Conservation (phyloP, 37 sponge, comb jelly and placozoan species). For the Sycon ciliatum region DNA sequence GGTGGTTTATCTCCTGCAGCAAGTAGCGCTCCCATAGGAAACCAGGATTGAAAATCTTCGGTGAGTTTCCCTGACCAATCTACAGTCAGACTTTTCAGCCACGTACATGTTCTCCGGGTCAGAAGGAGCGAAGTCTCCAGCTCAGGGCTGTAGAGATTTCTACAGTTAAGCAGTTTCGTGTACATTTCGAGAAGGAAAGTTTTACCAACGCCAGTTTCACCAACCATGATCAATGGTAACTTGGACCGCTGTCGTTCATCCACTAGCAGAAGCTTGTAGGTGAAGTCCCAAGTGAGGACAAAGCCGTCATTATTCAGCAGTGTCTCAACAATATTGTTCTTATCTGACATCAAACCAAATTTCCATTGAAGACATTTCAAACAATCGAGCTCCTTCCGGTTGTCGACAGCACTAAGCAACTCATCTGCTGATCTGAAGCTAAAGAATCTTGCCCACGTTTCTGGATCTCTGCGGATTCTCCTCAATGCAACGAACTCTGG, state of each 20-base stretch:
- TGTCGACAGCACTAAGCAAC: no score
- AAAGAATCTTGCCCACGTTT: no score
- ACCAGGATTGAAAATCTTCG: no score
- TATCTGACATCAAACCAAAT: no score
- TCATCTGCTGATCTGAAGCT: no score
- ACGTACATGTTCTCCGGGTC: background rate
- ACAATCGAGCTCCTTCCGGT: no score
- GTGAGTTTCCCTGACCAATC: background rate
- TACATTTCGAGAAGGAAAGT: slow-evolving; percentile 10
- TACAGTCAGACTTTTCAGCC: background rate
- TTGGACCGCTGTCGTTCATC: background rate
- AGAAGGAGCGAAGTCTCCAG: background rate
- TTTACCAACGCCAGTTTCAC: slow-evolving; percentile 14
- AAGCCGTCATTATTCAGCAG: background rate
- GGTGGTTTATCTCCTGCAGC: no score
- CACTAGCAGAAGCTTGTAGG: background rate
- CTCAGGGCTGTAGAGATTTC: background rate
- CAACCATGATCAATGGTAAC: background rate
- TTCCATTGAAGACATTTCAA: no score
- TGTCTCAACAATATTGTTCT: background rate
- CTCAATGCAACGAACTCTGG: no score
- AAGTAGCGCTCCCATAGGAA: no score
- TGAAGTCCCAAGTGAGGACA: background rate
- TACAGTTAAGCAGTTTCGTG: background rate
- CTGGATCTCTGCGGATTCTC: no score